Percentiles rank a stretch among this genome's conserved stretches.
These are phyloP conservation scores for Hirundo rustica DNA, from an alignment of 2,797 vertebrate species.

Conservation along the genomic window DNA sequence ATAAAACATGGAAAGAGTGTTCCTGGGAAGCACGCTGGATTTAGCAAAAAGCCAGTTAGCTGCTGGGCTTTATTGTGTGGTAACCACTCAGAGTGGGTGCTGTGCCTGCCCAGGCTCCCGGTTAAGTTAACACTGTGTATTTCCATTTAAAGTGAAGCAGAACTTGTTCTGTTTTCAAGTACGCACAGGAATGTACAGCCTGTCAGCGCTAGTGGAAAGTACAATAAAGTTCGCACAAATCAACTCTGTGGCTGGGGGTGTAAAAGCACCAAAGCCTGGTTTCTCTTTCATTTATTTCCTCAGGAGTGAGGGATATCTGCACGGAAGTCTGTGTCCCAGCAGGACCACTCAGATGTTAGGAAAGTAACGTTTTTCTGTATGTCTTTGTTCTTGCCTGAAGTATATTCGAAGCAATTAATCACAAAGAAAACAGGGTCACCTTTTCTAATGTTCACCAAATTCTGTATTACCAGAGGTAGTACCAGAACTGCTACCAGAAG, in stretches of 20 bases:
- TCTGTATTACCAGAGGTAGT: background rate
- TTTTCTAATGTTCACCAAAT: background rate
- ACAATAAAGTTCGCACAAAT: background rate
- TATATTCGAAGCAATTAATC: background rate
- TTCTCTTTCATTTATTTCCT: background rate
- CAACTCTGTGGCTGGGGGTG: background rate
- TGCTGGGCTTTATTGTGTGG: background rate
- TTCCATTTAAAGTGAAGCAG: constrained; percentile 45
- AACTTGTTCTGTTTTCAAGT: constrained; percentile 37
- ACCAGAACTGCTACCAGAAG: background rate
- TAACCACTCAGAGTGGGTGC: background rate
- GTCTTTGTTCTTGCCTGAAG: background rate
- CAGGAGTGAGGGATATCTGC: background rate
- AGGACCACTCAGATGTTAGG: background rate
- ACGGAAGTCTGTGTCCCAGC: background rate
- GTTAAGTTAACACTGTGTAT: background rate
- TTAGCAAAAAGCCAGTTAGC: constrained; percentile 33
- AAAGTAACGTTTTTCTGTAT: background rate
- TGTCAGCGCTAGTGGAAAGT: constrained; percentile 26
- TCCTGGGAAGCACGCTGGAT: constrained; percentile 13
- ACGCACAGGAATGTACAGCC: background rate
- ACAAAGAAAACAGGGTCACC: background rate
- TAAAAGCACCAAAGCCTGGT: background rate
- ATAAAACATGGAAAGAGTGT: background rate
- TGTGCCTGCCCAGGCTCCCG: background rate